Base-by-base conservation (phyloP, 2,888 invertebrate species). In the Noctua janthe region DNA sequence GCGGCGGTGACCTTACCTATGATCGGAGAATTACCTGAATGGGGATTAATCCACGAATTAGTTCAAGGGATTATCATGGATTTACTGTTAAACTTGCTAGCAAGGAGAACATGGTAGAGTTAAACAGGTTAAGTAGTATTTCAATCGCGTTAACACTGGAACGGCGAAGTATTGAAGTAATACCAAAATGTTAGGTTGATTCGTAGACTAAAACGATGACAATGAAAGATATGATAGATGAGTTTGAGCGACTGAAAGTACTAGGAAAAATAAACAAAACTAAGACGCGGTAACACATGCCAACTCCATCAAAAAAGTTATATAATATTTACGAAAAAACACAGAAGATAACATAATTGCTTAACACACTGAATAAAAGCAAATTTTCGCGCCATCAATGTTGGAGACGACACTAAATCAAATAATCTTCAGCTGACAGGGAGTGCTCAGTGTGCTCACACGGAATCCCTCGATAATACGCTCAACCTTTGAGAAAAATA, bases 391-490 rank as follows among this genome's bases (percentile, higher is more conserved):
- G 74, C 80, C 87, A 85, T 89, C 89, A 86, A 85, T 89, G 87
- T 85, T 72, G 71, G 84, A 74, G 85, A 89, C 92, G 82, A 89
- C 92, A 91, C 87, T 90, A 91, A 93, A 94, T 94, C 93, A 93
- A 94, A 94, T 94, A 94, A 94, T 92, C 89, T 91, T 86, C 88
- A 79, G 82, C 78, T 88, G 86, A 74, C 88, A 86, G 88, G 81
- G 89, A 91, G 91, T 91, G 92, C 92, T 69, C 69, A 49, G 69
- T 47, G 69, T 69, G 69, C 92, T 94, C 93, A 91, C 90, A 92
- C 89, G 93, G 92, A 93, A 94, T 93, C 93, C 92, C 89, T 90
- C 91, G 94, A 94, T 95, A 94, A 94, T 94, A 92, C 92, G 93
- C 91, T 93, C 92, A 93, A 94, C 93, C 93, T 93, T 89, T 90